Base-by-base conservation (phyloP, 2,888 invertebrate genomes). In the Lypha dubia region DNA sequence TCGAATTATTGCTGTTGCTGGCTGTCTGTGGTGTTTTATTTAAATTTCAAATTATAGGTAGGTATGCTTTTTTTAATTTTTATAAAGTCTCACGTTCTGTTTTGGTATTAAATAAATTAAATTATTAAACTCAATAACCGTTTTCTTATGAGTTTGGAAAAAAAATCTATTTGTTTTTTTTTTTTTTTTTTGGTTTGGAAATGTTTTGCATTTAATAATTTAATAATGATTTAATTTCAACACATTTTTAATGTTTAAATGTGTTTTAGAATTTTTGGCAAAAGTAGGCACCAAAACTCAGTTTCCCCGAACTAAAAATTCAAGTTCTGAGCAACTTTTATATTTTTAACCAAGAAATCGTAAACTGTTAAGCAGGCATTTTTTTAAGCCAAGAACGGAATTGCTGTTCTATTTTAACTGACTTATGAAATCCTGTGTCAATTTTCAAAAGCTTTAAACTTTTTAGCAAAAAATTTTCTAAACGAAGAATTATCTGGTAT, bases 1-100 rank as follows among this genome's bases (percentile, higher is more conserved):
- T n/a, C n/a, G n/a, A n/a, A n/a, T 22, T 53, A 22, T 44, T 41
- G 44, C 41, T 71, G 41, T 74, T 53, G 41, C 20, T 58, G 24
- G n/a, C n/a, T 13, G 8, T n/a, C 7, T 20, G 32, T 51, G 11
- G 0, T 56, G 24, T 49, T 49, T 49, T 35, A 17, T 58, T 62
- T 22, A 70, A 63, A 58, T 77, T 71, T 35, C 11, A 58, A 65
- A 62, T 81, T 68, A n/a, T n/a, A n/a, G n/a, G n/a, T n/a, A n/a
- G n/a, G 38, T 58, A 79, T 81, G 60, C 11, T 75, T 70, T 75
- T 70, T 83, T 67, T 38, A 63, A 38, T 56, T 74, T 79, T 20
- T 62, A 24, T 68, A 70, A 81, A 84, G 77, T 74, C 84, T 79
- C 84, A 84, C 84, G 84, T 81, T 81, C 63, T 84, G 74, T 41